Evolutionary conservation across 2,113 vertebrate genomes (phyloP).

Genomic region (Callospermophilus lateralis): DNA sequence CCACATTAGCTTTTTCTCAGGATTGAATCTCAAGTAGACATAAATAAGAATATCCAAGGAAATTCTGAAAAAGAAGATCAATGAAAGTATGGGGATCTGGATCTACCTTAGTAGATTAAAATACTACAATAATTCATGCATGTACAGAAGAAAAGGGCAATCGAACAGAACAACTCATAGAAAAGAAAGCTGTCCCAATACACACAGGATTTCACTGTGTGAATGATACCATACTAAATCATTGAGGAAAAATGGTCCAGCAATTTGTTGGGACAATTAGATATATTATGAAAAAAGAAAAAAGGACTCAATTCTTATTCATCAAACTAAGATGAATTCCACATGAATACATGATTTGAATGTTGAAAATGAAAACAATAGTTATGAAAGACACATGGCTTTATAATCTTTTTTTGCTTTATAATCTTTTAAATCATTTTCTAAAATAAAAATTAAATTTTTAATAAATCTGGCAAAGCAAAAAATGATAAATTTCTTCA

Average conservation of each 20-base stretch:
- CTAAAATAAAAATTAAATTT: background rate
- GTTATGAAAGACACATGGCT: background rate
- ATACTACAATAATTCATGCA: background rate
- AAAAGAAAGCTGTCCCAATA: background rate
- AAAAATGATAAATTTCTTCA: background rate
- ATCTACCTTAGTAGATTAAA: background rate
- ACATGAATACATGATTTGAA: background rate
- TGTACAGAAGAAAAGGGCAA: background rate
- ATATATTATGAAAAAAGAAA: background rate
- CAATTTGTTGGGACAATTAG: background rate
- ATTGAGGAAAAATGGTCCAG: background rate
- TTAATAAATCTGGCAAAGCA: background rate
- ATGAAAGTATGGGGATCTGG: background rate
- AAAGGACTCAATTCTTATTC: background rate
- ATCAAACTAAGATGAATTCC: background rate
- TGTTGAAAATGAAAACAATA: background rate
- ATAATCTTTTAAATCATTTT: background rate
- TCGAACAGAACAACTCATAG: background rate
- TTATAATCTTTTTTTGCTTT: background rate
- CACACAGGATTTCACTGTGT: background rate
- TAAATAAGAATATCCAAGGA: background rate
- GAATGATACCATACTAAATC: background rate
- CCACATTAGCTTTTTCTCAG: background rate
- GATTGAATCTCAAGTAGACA: conserved; percentile 11
- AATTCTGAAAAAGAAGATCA: background rate